Percentiles rank a stretch among this genome's conserved stretches.
These are phyloP conservation scores for Echinops telfairi DNA, from an alignment of 2,113 vertebrate genomes.

Conservation along the genomic window DNA sequence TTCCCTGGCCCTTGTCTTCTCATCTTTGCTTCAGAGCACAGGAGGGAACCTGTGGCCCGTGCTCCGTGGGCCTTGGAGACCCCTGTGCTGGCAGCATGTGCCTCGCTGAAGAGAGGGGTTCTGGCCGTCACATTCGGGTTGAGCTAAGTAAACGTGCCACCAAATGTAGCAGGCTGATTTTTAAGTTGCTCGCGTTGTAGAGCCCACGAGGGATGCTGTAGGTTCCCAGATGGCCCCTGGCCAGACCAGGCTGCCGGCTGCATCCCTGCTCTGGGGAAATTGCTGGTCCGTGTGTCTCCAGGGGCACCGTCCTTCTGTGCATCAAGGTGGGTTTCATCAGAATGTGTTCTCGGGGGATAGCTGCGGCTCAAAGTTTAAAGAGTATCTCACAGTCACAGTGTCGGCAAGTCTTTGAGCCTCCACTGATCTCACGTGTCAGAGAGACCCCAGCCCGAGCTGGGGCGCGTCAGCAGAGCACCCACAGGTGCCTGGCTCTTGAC, in stretches of 20 bases:
- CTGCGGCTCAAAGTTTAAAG: background rate
- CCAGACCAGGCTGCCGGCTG: too few species aligned
- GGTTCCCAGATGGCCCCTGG: too few species aligned
- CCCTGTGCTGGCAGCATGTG: too few species aligned
- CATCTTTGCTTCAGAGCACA: background rate
- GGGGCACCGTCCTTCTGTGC: background rate
- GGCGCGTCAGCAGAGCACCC: background rate
- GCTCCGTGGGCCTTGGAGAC: too few species aligned
- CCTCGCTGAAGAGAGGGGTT: too few species aligned
- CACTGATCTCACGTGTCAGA: rapidly evolving
- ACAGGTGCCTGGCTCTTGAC: rapidly evolving
- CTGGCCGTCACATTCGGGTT: too few species aligned
- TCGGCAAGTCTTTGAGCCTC: background rate
- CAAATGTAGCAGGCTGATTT: background rate
- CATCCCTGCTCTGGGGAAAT: too few species aligned
- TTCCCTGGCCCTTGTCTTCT: background rate
- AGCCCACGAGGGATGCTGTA: too few species aligned
- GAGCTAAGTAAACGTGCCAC: too few species aligned
- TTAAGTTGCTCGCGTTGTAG: background rate
- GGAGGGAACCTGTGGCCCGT: too few species aligned
- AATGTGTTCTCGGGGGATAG: background rate
- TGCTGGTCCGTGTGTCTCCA: background rate
- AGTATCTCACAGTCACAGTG: background rate
- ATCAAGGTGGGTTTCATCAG: background rate
- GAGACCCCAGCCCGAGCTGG: rapidly evolving